These are phyloP conservation scores for Mesaphorura yosii DNA, from an alignment of 1,140 invertebrate species.

Conservation along the genomic window DNA sequence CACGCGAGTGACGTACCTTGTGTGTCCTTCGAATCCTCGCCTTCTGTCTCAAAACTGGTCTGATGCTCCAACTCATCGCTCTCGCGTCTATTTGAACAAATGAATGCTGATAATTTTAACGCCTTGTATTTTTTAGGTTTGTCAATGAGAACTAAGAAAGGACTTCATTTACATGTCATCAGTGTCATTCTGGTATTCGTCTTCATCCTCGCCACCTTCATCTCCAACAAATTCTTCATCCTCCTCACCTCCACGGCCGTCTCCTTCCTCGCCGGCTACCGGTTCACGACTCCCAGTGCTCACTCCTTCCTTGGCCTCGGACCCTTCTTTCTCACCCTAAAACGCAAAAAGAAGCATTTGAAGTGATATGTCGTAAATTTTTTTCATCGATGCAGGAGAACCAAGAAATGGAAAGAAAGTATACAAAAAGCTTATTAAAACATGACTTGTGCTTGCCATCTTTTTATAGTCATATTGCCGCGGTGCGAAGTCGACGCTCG, in stretches of 20 bases:
- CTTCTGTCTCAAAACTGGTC: constrained; percentile 20
- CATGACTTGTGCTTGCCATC: too few relatives aligned
- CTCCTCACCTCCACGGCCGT: constrained; percentile 34
- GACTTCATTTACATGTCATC: constrained; percentile 25
- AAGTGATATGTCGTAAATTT: too few relatives aligned
- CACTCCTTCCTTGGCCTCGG: constrained; percentile 33
- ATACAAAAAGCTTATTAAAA: too few relatives aligned
- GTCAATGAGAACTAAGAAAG: background rate
- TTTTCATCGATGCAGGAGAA: too few relatives aligned
- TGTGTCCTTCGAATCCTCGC: constrained; percentile 19
- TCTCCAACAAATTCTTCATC: constrained; percentile 43
- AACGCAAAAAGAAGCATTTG: background rate
- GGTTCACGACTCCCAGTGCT: too few relatives aligned
- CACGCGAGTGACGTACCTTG: constrained; percentile 9
- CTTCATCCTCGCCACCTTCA: constrained; percentile 42
- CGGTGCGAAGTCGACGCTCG: too few relatives aligned
- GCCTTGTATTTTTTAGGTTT: too few relatives aligned
- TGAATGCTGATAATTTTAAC: background rate
- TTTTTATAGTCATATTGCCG: too few relatives aligned
- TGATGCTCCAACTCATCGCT: constrained; percentile 22
- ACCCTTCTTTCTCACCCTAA: constrained; percentile 46
- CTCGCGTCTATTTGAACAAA: constrained; percentile 15
- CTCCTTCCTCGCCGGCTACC: too few relatives aligned
- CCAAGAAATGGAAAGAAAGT: too few relatives aligned
- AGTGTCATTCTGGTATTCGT: constrained; percentile 39